These are phyloP conservation scores for Cuculus canorus DNA, from an alignment of 2,797 vertebrate genomes.

Conservation along the genomic window DNA sequence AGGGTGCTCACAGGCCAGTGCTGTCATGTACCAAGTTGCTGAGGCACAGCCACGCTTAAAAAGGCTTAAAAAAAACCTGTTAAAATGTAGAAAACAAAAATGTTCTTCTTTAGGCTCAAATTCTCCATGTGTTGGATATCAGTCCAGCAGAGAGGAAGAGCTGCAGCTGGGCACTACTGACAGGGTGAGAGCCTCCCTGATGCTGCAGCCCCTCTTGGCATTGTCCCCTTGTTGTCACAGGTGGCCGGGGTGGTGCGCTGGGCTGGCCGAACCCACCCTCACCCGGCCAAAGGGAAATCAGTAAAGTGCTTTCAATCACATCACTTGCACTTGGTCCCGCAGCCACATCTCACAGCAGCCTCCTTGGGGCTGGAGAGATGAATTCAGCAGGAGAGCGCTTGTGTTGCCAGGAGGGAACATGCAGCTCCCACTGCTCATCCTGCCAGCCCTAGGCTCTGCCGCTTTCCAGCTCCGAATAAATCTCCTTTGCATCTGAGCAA, in stretches of 20 bases:
- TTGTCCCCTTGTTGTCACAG: not conserved
- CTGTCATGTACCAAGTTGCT: not conserved
- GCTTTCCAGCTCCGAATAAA: not conserved
- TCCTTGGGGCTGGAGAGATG: not conserved
- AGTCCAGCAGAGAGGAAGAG: not conserved
- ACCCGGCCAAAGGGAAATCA: not conserved
- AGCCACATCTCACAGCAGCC: not conserved
- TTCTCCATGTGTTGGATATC: not conserved
- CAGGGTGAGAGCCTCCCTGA: not conserved
- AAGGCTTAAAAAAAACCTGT: not conserved
- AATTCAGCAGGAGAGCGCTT: not conserved
- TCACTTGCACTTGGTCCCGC: not conserved
- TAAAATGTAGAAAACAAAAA: not conserved
- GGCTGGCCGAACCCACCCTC: not conserved
- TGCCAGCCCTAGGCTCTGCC: not conserved
- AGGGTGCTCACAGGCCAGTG: not conserved
- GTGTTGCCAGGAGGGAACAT: not conserved
- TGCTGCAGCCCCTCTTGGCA: not conserved
- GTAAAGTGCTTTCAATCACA: constrained; percentile 48
- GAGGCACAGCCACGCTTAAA: not conserved
- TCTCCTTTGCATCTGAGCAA: not conserved
- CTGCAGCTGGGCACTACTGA: not conserved
- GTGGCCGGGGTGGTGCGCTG: not conserved
- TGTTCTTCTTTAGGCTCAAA: not conserved
- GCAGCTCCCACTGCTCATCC: not conserved